Evolutionary conservation across 1,140 invertebrate species (phyloP), one percentile per base, ranked within the genome.

Genomic region (Octopus sinensis): DNA sequence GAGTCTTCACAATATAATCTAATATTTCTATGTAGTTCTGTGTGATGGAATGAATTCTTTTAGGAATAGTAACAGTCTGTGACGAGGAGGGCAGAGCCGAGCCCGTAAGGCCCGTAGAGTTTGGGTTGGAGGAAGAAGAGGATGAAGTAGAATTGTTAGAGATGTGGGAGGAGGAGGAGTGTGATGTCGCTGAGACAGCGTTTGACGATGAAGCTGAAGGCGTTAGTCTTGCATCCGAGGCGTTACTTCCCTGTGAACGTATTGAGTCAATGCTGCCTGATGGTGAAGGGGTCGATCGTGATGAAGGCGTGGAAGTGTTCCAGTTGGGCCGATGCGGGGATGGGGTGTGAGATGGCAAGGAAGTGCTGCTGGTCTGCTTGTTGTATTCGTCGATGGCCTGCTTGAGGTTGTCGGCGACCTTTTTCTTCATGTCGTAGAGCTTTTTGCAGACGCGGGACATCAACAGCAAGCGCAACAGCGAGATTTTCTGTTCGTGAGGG

Each of bases 191-290:
- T 43, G 30, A 43, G 3, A 43, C 30, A 43, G 30, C 30, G 3
- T 62, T 62, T 62, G 56, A 9, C 9, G 56, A 62, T 12, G 56
- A 12, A 62, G 68, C 13, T n/a, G 68, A 73, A n/a, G 68, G 68
- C 5, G 68, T 73, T 73, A 73, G 30, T 73, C 68, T 73, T 13
- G 68, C 68, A 73, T 73, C 68, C 4, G 68, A 73, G 5, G 68
- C 30, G 6, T 23, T 73, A 23, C 68, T 73, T 23, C 68, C 68
- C 6, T 73, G 68, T 23, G 68, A 73, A n/a, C 68, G 68, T 73
- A 73, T 73, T n/a, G 68, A 73, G 68, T 73, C 68, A 73, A 73
- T 73, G 68, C 68, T 73, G 68, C 68, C 68, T 73, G 68, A 73
- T n/a, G 68, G 68, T 13, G 68, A 73, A 73, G 68, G 68, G 68